Evolutionary conservation across 2,888 invertebrate species (phyloP).

Genomic region (Caradrina kadenii): DNA sequence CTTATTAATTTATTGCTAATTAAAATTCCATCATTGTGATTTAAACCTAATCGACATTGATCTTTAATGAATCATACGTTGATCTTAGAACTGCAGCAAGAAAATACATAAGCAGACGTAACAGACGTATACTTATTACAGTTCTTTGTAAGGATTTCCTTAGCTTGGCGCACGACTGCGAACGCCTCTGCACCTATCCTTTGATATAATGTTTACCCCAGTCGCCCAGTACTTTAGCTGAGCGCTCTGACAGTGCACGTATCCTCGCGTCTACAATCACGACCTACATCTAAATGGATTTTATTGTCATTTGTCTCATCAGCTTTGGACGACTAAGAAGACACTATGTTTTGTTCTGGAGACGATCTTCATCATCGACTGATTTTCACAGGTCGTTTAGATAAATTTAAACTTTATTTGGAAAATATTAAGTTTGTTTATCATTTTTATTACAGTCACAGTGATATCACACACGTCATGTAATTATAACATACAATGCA

Average conservation of each 20-base stretch:
- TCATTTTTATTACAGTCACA: background rate
- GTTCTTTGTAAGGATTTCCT: slow-evolving; percentile 50
- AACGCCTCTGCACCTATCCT: slow-evolving; percentile 50
- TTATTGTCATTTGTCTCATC: slow-evolving; percentile 39
- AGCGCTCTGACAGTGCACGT: slow-evolving; percentile 64
- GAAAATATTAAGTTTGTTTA: background rate
- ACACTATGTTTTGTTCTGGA: slow-evolving; percentile 24
- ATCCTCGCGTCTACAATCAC: slow-evolving; percentile 54
- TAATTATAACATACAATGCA: slow-evolving; percentile 25
- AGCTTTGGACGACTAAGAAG: slow-evolving; percentile 14
- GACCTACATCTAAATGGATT: slow-evolving; percentile 46
- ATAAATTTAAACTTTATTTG: background rate
- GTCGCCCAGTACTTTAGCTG: slow-evolving; percentile 63
- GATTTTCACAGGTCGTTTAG: slow-evolving; percentile 17
- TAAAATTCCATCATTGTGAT: background rate
- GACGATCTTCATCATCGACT: slow-evolving; percentile 8
- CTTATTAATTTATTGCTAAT: no score
- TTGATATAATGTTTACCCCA: slow-evolving; percentile 52
- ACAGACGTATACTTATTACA: slow-evolving; percentile 40
- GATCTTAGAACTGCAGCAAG: slow-evolving; percentile 12
- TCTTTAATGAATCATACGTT: slow-evolving; percentile 14
- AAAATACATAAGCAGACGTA: slow-evolving; percentile 33
- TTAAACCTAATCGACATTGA: background rate
- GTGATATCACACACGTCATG: slow-evolving; percentile 8
- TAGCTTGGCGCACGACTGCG: slow-evolving; percentile 50